Base-by-base conservation (phyloP, 2,888 invertebrate species). In the Plagiodera versicolora region DNA sequence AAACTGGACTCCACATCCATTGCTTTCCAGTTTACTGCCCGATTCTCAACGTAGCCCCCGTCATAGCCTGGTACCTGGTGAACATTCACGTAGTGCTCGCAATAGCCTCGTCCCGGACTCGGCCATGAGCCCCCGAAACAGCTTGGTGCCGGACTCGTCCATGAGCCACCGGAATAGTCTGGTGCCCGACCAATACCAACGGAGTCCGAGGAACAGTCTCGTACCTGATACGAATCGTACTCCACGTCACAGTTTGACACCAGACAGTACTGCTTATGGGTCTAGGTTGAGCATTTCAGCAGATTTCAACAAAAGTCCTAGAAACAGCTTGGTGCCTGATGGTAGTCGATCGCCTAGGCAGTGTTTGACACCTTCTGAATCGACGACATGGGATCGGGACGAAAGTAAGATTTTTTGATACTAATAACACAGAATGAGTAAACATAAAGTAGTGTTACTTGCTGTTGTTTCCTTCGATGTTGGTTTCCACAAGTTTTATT, bases 171-270 rank as follows among this genome's bases (percentile, higher is more conserved):
- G 87, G 46, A 82, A 85, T 64, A 85, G 86, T 2, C 69, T 87
- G 47, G 82, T 83, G 0, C 85, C 85, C 0, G 86, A 85, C 61
- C n/a, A n/a, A n/a, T n/a, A n/a, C n/a, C n/a, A n/a, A n/a, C n/a
- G n/a, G n/a, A n/a, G n/a, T n/a, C n/a, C 24, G 24, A 24, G 24
- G 24, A 24, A 24, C 24, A 24, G 24, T 24, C 24, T 24, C 24
- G 24, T 24, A 6, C 83, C 84, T 1, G 66, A 75, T 76, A 47
- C 81, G 84, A 87, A 86, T 58, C 55, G 58, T 10, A 56, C 55
- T 17, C 84, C 87, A 0, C 81, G 88, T 53, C 86, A 87, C 70
- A 87, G 87, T 14, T 82, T 88, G 51, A 83, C 86, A 24, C 87
- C 88, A 18, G 88, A 87, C 49, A 79, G 78, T 49, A 79, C 77